Evolutionary conservation across 1,140 invertebrate species (phyloP), one percentile per base, ranked within the genome.

Genomic region (Matsumurasca onukii): DNA sequence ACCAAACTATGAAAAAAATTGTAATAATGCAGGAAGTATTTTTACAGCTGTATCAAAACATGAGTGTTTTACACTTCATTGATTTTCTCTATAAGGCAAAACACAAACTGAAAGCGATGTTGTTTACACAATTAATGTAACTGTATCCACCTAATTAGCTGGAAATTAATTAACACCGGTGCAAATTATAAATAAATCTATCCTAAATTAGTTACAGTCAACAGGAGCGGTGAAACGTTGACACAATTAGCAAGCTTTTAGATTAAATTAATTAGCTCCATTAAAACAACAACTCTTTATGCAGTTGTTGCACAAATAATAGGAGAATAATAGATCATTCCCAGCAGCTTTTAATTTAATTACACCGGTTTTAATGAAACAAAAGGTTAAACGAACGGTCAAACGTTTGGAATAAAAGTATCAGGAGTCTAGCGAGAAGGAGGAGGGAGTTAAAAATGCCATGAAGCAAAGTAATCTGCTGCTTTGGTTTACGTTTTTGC

Each of bases 321-420:
- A 9, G 17, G 17, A 9, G 49, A 22, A 13, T 13, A 12, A 52
- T 20, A 15, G 22, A 52, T n/a, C 49, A 20, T 12, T 12, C 49
- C 5, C 49, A 12, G 12, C 22, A 22, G 49, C 12, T 12, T 24
- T 5, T 52, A 13, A 59, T 59, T 59, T 59, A 59, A 59, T 59
- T 59, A 29, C 24, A 5, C 15, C 25, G 22, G 9, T 24, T 27
- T 27, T 24, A 27, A 24, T n/a, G 25, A 29, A 59, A 59, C 55
- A 59, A 59, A 59, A 24, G 55, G 55, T 59, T 59, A 59, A 59
- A 24, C 25, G 55, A 59, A 59, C 55, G 55, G 55, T 59, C 55
- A 59, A 59, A 59, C 24, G 15, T 59, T 22, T 22, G 30, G 55
- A 59, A 59, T 59, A 59, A 59, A 59, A 59, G 55, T 59, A 59